Conservation (phyloP, 2,888 invertebrate species). For the Hirtodrosophila cameraria region DNA sequence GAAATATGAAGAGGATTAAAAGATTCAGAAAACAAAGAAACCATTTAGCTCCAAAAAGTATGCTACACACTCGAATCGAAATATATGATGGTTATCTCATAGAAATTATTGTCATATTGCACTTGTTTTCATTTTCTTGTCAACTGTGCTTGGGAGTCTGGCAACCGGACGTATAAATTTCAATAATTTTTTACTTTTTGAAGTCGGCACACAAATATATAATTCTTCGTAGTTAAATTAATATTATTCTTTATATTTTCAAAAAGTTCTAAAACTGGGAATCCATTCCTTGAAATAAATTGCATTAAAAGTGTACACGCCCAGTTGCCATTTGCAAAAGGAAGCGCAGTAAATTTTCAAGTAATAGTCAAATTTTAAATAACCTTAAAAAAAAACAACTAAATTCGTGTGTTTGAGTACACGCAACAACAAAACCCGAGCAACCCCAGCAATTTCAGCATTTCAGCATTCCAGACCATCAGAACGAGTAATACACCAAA, state of each 20-base stretch:
- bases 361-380: conserved; percentile 60
- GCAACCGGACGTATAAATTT: conserved; percentile 44
- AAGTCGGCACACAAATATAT: conserved; percentile 68
- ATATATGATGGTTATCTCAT: conserved; percentile 1
- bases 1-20: too few species aligned
- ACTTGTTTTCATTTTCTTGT: conserved; percentile 34
- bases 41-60: too few species aligned
- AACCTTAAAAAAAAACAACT: conserved; percentile 11
- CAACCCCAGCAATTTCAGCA: conserved; percentile 10
- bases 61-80: too few species aligned
- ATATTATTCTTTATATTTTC: conserved; percentile 49
- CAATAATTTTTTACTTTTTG: conserved; percentile 71
- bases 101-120: conserved; percentile 32
- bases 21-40: too few species aligned
- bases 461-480: conserved; percentile 17
- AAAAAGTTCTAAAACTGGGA: conserved; percentile 46
- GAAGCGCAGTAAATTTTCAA: conserved; percentile 61
- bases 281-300: conserved; percentile 47
- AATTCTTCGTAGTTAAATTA: conserved; percentile 54
- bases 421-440: conserved; percentile 1
- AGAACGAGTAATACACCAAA: too few species aligned
- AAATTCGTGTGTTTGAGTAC: conserved; percentile 36
- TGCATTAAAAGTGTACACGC: conserved; percentile 51
- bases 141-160: conserved; percentile 35
- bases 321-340: conserved; percentile 39